phyloP scores from a whole-genome alignment of 2,113 vertebrate species.

The Phylloscopus whistleri region DNA sequence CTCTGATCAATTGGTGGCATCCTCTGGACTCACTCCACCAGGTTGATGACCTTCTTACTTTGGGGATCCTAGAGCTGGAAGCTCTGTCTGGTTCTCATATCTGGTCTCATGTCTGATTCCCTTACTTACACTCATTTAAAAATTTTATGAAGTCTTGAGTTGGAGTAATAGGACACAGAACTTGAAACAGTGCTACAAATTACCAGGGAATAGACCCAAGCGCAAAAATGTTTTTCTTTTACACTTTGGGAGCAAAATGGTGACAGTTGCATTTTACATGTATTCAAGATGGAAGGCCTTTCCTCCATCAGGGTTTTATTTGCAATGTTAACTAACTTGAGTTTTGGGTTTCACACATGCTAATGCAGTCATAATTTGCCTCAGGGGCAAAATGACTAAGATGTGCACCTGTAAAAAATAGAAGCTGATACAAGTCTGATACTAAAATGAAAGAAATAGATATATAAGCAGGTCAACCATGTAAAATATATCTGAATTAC shows the following conservation, averaged over 20 bases:
- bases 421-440: neutral
- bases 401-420: neutral
- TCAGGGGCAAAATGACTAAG: neutral
- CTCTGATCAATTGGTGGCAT: neutral
- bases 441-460: neutral
- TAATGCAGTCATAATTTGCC: neutral
- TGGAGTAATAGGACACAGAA: neutral
- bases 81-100: neutral
- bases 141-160: neutral
- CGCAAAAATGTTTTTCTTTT: neutral
- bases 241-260: neutral
- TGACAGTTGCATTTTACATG: neutral
- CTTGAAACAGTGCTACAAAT: neutral
- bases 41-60: neutral
- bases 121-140: neutral
- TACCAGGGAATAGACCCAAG: neutral
- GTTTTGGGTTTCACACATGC: neutral
- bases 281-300: neutral
- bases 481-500: neutral
- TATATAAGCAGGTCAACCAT: neutral
- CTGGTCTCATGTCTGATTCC: neutral
- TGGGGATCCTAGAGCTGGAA: neutral
- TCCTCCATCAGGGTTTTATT: neutral
- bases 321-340: neutral
- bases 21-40: neutral